Evolutionary conservation across 2,113 vertebrate genomes (phyloP).

Genomic region (Sialia sialis): DNA sequence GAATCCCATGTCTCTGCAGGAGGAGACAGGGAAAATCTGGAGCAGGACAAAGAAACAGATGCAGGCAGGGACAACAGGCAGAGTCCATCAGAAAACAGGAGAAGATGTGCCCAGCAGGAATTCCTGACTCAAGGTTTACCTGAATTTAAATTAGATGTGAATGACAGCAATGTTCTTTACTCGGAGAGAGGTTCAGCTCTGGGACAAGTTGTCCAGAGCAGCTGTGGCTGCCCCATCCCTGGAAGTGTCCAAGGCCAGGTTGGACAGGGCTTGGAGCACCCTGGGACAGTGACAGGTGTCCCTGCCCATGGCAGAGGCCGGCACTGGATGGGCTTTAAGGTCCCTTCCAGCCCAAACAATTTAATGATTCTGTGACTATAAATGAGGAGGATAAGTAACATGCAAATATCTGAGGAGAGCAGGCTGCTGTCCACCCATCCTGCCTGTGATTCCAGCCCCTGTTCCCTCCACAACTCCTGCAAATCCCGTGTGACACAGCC

Average conservation of each 20-base stretch:
- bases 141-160: not conserved
- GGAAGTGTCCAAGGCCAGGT: not conserved
- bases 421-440: not conserved
- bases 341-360: not conserved
- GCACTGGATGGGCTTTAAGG: not conserved
- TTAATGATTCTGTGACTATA: not conserved
- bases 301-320: not conserved
- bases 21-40: not conserved
- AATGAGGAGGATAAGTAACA: not conserved
- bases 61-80: not conserved
- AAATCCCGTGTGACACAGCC: not conserved
- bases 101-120: not conserved
- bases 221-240: not conserved
- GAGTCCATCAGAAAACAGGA: not conserved
- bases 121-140: not conserved
- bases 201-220: fast-evolving
- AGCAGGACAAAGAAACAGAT: not conserved
- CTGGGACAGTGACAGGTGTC: not conserved
- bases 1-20: fast-evolving
- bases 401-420: not conserved
- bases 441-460: not conserved
- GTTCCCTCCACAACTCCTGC: not conserved
- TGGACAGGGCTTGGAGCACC: not conserved
- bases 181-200: not conserved
- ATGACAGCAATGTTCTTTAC: not conserved